Percentiles rank a stretch among this genome's conserved stretches.
These are phyloP conservation scores for Acrossocheilus fasciatus DNA, from an alignment of 2,797 vertebrate genomes.

Conservation along the genomic window DNA sequence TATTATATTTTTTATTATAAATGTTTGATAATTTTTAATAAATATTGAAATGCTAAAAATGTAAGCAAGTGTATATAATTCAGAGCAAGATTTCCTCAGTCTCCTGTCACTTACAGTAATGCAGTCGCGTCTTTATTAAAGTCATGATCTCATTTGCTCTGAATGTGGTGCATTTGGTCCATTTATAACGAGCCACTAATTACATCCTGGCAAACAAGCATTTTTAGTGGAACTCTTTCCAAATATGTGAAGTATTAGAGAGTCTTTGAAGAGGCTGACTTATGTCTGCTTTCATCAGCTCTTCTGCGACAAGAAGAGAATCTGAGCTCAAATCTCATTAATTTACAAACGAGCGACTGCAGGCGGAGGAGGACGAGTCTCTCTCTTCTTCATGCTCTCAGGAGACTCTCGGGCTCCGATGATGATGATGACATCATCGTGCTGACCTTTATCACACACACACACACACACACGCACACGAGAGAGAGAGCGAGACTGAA, in stretches of 20 bases:
- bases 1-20: too few relatives aligned
- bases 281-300: not conserved
- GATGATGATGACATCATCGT: not conserved
- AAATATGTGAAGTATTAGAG: not conserved
- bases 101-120: not conserved
- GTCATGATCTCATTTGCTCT: not conserved
- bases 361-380: not conserved
- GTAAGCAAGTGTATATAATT: not conserved
- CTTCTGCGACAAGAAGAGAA: not conserved
- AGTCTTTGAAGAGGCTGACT: not conserved
- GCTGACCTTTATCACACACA: conserved; percentile 6
- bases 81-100: not conserved
- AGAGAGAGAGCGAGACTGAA: not conserved
- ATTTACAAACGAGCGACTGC: not conserved
- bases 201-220: not conserved
- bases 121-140: not conserved
- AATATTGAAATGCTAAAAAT: too few relatives aligned
- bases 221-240: not conserved
- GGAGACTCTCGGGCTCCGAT: not conserved
- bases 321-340: not conserved
- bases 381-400: conserved; percentile 6
- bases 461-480: not conserved
- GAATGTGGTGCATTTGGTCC: not conserved
- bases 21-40: too few relatives aligned
- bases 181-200: not conserved